Base-by-base conservation (phyloP, 1,140 invertebrate genomes). In the Drosophila murphyi region DNA sequence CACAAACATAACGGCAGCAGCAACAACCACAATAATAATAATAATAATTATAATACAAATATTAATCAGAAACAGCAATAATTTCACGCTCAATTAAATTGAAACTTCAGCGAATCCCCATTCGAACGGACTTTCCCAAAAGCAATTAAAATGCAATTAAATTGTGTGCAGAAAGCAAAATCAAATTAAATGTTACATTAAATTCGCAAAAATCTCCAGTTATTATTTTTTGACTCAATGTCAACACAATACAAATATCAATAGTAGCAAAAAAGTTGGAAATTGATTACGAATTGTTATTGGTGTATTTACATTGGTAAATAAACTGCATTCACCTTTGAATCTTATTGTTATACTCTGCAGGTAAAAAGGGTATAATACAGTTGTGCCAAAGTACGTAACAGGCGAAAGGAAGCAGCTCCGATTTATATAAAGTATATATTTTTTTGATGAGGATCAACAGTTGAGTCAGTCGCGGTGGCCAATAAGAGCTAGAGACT, bases 61-160 rank as follows among this genome's bases (percentile, higher is more conserved):
- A 4, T 6, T 7, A 54, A 54, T 43, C n/a, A 32, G 39, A 52
- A 1, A 41, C 5, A 29, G 20, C 6, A 48, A 47, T 2, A 48
- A 79, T 76, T 76, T 67, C 55, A 63, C 62, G 74, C 67, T 64
- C 68, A 67, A 82, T 82, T 80, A 68, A 80, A 76, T 28, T 37
- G 28, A 51, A 75, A 67, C 55, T 35, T 51, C 64, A 7, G 3
- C 20, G 57, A 28, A 45, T 39, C 28, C 5, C 31, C 8, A 31
- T 43, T 50, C 34, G 63, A 1, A n/a, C n/a, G 45, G 37, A 43
- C 35, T 37, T 57, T 35, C 39, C 31, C 57, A 64, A 60, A 51
- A 45, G 60, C 80, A 86, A 87, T 86, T 87, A 87, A 86, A 86
- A 73, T 79, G 55, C 82, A 79, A 87, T 86, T 86, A 78, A 86